Percentiles rank a stretch among this genome's conserved stretches.
phyloP scores from a whole-genome alignment of 2,888 invertebrate species.

The Agelastica alni region DNA sequence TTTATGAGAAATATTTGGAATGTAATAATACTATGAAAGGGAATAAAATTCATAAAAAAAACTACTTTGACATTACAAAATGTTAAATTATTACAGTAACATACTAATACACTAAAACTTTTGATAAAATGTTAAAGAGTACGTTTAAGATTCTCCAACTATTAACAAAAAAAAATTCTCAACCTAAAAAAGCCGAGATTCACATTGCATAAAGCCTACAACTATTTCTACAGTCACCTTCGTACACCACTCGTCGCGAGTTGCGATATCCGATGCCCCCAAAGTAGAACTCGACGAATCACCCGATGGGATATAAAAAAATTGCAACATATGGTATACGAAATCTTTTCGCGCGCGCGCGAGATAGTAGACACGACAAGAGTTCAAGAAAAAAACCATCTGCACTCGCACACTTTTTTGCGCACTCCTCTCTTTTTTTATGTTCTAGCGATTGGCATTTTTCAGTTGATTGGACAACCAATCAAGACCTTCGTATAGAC shows the following conservation, averaged over 20 bases:
- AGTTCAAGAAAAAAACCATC: constrained; percentile 48
- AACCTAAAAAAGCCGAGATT: constrained; percentile 6
- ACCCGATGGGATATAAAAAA: constrained; percentile 26
- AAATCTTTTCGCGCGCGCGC: constrained; percentile 12
- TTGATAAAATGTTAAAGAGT: not conserved
- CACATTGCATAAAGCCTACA: not conserved
- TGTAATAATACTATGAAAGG: too few species aligned
- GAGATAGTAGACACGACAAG: constrained; percentile 39
- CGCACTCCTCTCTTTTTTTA: constrained; percentile 12
- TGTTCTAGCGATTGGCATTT: constrained; percentile 89
- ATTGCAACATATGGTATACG: constrained; percentile 55
- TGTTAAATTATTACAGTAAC: not conserved
- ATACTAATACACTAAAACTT: not conserved
- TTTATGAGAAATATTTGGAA: not conserved
- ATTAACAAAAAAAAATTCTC: not conserved
- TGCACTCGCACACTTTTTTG: constrained; percentile 24
- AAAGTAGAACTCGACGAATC: not conserved
- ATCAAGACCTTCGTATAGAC: constrained; percentile 98
- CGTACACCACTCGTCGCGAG: constrained; percentile 4
- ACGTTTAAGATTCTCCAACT: not conserved
- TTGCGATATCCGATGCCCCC: not conserved
- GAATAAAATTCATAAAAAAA: too few species aligned
- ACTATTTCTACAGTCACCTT: not conserved
- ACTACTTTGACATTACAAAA: too few species aligned
- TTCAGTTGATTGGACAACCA: constrained; percentile 99